Base-by-base conservation (phyloP, 2,797 vertebrate genomes). In the Pangasius mekongensis region DNA sequence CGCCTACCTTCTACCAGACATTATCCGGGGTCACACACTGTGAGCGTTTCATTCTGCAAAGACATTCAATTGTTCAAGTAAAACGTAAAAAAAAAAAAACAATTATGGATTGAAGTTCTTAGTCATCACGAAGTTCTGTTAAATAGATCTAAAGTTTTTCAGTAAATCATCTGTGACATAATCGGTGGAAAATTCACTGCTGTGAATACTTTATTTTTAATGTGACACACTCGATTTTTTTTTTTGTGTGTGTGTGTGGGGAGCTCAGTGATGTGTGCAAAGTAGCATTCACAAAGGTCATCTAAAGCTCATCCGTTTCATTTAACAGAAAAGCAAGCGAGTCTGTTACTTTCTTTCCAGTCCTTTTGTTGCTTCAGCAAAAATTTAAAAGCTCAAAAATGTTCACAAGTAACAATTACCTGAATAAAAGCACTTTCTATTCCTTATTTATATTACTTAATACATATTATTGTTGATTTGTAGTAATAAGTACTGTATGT, bases 1-100 rank as follows among this genome's bases (percentile, higher is more conserved):
- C 98, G 9, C 99, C 99, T 78, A 99, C 99, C 90, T 99, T 99
- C 96, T 99, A 99, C 94, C 99, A 99, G 92, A 99, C 99, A 77
- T 95, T 99, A 91, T 97, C 99, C 82, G 99, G 99, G 83, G 99
- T 99, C 95, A 99, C 99, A 30, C 99, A 99, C 95, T 94, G 98
- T 99, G 94, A 98, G 98, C 98, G 76, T 20, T 60, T 3, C 30
- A 36, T 71, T 60, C 20, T 47, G 33, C 49, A 77, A n/a, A 33
- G 11, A 39, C 22, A 43, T 16, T 27, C n/a, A 49, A 3, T 33
- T 36, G 69, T 20, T 54, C 18, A 78, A 78, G 6, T 24, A 11
- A 80, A 71, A 73, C 52, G 22, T 69, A 16, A 24, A 18, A 27
- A 18, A 6, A 54, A 54, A 0, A 54, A 54, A 16, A 16, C 14